Conservation (phyloP, 2,797 vertebrate genomes). For the Margarornis squamiger region DNA sequence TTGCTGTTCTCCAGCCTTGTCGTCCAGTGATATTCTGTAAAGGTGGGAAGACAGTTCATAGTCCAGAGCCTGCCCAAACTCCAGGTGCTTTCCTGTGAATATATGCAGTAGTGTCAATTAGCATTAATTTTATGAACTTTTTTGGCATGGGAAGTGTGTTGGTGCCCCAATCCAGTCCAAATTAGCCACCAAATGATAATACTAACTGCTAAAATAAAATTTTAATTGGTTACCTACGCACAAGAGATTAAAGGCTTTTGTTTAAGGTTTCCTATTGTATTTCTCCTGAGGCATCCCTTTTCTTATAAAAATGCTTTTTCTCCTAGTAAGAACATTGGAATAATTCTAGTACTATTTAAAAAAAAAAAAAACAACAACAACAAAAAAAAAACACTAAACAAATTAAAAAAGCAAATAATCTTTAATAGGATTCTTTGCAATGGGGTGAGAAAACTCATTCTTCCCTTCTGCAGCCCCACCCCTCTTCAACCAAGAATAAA, state of each 20-base stretch:
- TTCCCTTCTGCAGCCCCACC: neutral
- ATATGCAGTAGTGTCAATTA: neutral
- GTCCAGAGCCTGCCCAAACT: neutral
- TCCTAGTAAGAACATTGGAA: constrained; percentile 12
- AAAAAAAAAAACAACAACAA: neutral
- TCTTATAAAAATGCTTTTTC: constrained; percentile 46
- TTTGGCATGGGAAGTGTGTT: neutral
- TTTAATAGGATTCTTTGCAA: neutral
- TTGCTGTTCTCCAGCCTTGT: constrained; percentile 3
- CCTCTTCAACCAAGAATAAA: neutral
- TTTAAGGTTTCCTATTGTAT: constrained; percentile 59
- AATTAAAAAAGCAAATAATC: neutral
- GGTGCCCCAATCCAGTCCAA: constrained; percentile 35
- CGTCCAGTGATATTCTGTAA: neutral
- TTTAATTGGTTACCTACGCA: constrained; percentile 55
- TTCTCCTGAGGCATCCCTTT: constrained; percentile 44
- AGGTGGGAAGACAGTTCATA: neutral
- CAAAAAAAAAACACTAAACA: neutral
- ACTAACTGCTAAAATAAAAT: constrained; percentile 64
- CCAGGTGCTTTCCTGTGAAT: neutral
- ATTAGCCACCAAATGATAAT: constrained; percentile 52
- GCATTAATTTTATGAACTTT: neutral
- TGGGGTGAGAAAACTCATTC: neutral
- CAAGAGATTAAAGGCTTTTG: constrained; percentile 61
- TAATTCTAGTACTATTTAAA: neutral